Percentiles rank a stretch among this genome's conserved stretches.
phyloP scores from a whole-genome alignment of 2,113 vertebrate genomes.

The Serinus canaria region DNA sequence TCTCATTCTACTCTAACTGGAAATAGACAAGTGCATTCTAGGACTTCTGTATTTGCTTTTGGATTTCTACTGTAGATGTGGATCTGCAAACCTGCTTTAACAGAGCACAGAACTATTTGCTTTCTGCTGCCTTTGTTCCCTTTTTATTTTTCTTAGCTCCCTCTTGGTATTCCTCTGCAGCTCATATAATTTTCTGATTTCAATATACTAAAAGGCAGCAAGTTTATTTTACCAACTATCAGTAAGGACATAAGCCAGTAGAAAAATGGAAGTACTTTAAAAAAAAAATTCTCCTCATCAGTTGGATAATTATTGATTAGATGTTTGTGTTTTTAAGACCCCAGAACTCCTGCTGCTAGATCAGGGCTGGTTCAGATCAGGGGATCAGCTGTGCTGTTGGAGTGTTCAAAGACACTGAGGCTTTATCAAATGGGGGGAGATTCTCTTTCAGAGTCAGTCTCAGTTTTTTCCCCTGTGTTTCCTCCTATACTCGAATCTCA shows the following conservation, averaged over 20 bases:
- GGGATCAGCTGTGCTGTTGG: not conserved
- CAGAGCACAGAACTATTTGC: not conserved
- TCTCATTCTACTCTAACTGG: not conserved
- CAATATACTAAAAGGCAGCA: not conserved
- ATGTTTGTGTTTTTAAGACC: not conserved
- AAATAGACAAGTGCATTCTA: not conserved
- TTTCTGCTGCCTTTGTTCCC: not conserved
- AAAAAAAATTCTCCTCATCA: not conserved
- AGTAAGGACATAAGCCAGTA: not conserved
- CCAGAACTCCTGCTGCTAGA: not conserved
- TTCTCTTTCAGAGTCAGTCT: not conserved
- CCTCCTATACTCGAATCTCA: not conserved
- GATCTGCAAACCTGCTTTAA: not conserved
- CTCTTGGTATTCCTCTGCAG: not conserved
- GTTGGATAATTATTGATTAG: not conserved
- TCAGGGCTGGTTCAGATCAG: not conserved
- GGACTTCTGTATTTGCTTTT: not conserved
- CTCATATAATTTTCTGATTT: not conserved
- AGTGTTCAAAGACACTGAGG: not conserved
- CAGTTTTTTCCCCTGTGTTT: not conserved
- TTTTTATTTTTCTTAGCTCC: not conserved
- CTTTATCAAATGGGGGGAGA: not conserved
- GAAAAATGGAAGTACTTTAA: not conserved
- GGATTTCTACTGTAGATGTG: not conserved
- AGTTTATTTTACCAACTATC: not conserved